Evolutionary conservation across 1,140 invertebrate species (phyloP), one percentile per base, ranked within the genome.

Genomic region (Drosophila ananassae): DNA sequence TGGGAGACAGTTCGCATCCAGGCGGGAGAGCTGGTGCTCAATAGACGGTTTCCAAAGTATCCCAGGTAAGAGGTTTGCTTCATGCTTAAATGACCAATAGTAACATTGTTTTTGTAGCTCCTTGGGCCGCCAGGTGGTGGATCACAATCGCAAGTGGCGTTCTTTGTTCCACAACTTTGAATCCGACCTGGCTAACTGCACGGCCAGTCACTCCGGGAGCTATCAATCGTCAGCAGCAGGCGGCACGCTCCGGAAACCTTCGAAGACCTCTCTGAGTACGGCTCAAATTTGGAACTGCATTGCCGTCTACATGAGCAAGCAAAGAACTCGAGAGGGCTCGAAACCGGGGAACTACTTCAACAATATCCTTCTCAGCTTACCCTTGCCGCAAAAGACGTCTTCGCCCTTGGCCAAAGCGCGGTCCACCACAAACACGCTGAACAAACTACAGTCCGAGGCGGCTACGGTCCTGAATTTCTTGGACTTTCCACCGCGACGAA

Each of bases 1-100:
- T 97, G 96, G 96, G 95, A 97, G 71, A 96, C 96, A 1, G 94
- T 98, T 0, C 97, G 97, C 92, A 95, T 98, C 48, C 93, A 92
- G 9, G 95, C 94, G 52, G 97, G 96, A 0, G 95, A 94, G 0
- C 94, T 98, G 81, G 93, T 94, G 47, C 94, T 96, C 47, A 95
- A 95, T 78, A 93, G 94, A 53, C 92, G 93, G 0, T 94, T 93
- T 83, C 93, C 93, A 1, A 93, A 93, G 41, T 90, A 94, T 90
- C 95, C 95, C 24, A 94, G 93, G 95, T 95, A 91, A 93, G 92
- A 21, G 13, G 41, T 7, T 44, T 44, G 13, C 41, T 13, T 3
- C 0, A 44, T 44, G 3, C 7, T 13, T 44, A 7, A 21, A 44
- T 12, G n/a, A 37, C 10, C 2, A 12, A 3, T 12, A 37, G 0